These are phyloP conservation scores for Crotalus horridus DNA, from an alignment of 2,113 vertebrate species.

Conservation along the genomic window DNA sequence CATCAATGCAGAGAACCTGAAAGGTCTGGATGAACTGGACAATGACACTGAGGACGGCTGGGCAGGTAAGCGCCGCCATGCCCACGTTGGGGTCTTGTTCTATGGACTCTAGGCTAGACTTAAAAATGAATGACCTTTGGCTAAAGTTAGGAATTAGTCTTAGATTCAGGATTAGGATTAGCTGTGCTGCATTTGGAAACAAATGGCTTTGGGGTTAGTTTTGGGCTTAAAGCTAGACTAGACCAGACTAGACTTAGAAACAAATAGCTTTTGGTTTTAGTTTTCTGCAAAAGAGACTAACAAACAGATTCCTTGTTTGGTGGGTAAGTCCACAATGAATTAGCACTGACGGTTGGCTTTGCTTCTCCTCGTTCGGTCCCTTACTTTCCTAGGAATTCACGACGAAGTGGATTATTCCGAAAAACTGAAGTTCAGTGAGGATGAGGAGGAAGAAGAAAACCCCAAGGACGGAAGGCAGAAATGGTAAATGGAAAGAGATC, in stretches of 20 bases:
- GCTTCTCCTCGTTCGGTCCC: not conserved
- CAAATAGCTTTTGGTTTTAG: not conserved
- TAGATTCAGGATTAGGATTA: not conserved
- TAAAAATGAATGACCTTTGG: no score
- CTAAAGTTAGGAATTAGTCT: no score
- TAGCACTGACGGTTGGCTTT: not conserved
- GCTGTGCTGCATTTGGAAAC: not conserved
- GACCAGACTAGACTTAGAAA: not conserved
- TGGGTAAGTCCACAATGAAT: not conserved
- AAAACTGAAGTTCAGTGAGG: conserved; percentile 95
- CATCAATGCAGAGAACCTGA: conserved; percentile 93
- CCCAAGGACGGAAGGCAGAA: conserved; percentile 81
- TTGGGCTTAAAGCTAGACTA: not conserved
- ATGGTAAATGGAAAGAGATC: conserved; percentile 72
- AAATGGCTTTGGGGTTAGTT: not conserved
- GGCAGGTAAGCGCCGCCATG: conserved; percentile 78
- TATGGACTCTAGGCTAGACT: not conserved
- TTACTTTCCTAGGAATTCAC: conserved; percentile 79
- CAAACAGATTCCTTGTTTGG: not conserved
- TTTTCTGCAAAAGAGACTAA: not conserved
- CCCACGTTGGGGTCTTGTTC: no score
- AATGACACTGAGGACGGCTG: conserved; percentile 93
- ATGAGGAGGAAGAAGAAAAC: conserved; percentile 93
- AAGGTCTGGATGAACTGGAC: conserved; percentile 94
- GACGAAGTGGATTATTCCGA: conserved; percentile 98